phyloP scores from a whole-genome alignment of 2,797 vertebrate genomes.

The Sitta carolinensis region DNA sequence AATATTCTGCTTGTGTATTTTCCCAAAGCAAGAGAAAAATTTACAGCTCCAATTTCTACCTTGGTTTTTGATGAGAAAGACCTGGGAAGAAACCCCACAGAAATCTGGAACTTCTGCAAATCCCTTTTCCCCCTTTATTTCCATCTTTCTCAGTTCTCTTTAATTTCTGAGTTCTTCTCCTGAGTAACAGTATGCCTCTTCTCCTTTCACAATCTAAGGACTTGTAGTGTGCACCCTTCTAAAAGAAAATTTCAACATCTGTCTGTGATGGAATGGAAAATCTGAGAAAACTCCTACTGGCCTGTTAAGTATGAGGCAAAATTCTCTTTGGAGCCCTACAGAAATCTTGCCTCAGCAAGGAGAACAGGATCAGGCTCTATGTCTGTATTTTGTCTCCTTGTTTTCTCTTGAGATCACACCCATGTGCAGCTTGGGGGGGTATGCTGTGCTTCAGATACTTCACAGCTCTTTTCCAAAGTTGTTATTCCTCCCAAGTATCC shows the following conservation, averaged over 20 bases:
- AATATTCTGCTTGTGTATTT: not conserved
- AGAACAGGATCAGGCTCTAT: not conserved
- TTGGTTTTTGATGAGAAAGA: not conserved
- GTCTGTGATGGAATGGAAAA: not conserved
- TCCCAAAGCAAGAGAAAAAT: not conserved
- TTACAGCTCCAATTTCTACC: not conserved
- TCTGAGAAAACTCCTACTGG: not conserved
- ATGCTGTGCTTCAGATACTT: not conserved
- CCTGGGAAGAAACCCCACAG: not conserved
- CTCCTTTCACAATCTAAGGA: not conserved
- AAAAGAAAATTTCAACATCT: not conserved
- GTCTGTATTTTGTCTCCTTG: not conserved
- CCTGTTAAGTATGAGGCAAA: not conserved
- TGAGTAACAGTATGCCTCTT: not conserved
- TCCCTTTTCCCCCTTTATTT: not conserved
- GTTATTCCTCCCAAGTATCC: not conserved
- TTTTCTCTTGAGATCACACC: not conserved
- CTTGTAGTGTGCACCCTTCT: not conserved
- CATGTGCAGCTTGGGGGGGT: accelerated
- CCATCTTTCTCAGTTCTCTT: not conserved
- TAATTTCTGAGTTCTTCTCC: not conserved
- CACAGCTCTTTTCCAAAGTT: not conserved
- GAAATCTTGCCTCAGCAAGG: not conserved
- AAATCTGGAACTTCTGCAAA: not conserved
- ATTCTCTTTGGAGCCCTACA: not conserved